phyloP scores from a whole-genome alignment of 2,888 invertebrate species.

The Perizoma affinitatum region DNA sequence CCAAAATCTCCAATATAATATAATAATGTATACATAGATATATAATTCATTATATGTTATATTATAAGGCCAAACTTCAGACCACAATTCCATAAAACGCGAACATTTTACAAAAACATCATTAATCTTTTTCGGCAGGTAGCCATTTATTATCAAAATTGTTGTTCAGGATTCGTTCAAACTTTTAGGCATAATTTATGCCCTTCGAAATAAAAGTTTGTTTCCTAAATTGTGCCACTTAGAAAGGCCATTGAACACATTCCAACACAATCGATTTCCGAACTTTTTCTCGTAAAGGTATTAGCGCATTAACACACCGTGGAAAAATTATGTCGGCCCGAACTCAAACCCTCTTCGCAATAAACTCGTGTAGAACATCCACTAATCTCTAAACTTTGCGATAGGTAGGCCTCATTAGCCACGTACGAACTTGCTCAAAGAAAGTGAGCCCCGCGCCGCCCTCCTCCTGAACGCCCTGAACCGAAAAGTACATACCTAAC shows the following conservation, averaged over 20 bases:
- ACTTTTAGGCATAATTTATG: slow-evolving; percentile 15
- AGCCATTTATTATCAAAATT: slow-evolving; percentile 16
- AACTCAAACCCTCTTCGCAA: slow-evolving; percentile 35
- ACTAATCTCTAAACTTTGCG: slow-evolving; percentile 46
- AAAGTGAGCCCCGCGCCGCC: too few relatives aligned
- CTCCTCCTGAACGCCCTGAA: too few relatives aligned
- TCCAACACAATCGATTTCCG: slow-evolving; percentile 32
- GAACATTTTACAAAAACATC: not conserved
- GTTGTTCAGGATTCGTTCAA: slow-evolving; percentile 11
- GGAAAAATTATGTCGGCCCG: slow-evolving; percentile 38
- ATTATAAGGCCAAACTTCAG: too few relatives aligned
- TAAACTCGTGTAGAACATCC: slow-evolving; percentile 35
- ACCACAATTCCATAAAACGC: too few relatives aligned
- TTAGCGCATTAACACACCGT: slow-evolving; percentile 44
- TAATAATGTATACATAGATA: too few relatives aligned
- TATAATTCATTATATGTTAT: too few relatives aligned
- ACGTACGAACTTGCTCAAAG: slow-evolving; percentile 31
- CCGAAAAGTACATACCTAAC: slow-evolving; percentile 22
- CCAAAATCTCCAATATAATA: too few relatives aligned
- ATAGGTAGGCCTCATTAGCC: slow-evolving; percentile 48
- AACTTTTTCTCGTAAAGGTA: slow-evolving; percentile 37
- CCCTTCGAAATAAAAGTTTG: slow-evolving; percentile 19
- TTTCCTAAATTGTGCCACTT: slow-evolving; percentile 31
- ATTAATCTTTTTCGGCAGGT: slow-evolving; percentile 4
- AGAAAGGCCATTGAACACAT: slow-evolving; percentile 34